Evolutionary conservation across 2,797 vertebrate genomes (phyloP), one percentile per base, ranked within the genome.

Genomic region (Microctenopoma lineatum): DNA sequence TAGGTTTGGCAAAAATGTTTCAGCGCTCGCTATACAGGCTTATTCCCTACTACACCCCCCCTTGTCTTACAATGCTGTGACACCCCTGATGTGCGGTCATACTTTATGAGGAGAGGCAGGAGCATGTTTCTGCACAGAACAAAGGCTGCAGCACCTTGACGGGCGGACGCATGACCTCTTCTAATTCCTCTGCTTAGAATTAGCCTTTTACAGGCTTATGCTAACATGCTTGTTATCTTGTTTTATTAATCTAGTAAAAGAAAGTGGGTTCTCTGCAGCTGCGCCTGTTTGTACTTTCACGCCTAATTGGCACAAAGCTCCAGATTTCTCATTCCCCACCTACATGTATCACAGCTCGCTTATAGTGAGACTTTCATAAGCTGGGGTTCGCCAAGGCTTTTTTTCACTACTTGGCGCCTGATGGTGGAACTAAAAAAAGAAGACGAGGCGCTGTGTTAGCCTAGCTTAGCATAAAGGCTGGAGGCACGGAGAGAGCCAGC

Each of bases 211-310:
- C 70, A 78, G 81, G 80, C 90, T 89, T 81, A 83, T 84, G 87
- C 85, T 92, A 86, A 77, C 81, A 80, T 77, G 86, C 76, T 79
- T 81, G 81, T 90, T 87, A 82, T 89, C 73, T 84, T 63, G 74
- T 85, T 91, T 91, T 90, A 90, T 84, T 89, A 78, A 91, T 80
- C 81, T 78, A 56, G 65, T 89, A 76, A 86, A 90, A 71, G 78
- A 73, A 52, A 15, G 51, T 58, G 47, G 75, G 72, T 75, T 77
- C 53, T 61, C 13, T 66, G 51, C 66, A 65, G 84, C 84, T 61
- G 73, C 77, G 79, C 51, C 79, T 85, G 81, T 71, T 84, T 87
- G 77, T 83, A 80, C 70, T 85, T 89, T 90, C 74, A 89, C 74
- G 86, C 77, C 70, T 87, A 89, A 92, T 91, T 92, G 84, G 76